These are phyloP conservation scores for Enteromius paludinosus DNA, from an alignment of 2,797 vertebrate genomes.

Conservation along the genomic window DNA sequence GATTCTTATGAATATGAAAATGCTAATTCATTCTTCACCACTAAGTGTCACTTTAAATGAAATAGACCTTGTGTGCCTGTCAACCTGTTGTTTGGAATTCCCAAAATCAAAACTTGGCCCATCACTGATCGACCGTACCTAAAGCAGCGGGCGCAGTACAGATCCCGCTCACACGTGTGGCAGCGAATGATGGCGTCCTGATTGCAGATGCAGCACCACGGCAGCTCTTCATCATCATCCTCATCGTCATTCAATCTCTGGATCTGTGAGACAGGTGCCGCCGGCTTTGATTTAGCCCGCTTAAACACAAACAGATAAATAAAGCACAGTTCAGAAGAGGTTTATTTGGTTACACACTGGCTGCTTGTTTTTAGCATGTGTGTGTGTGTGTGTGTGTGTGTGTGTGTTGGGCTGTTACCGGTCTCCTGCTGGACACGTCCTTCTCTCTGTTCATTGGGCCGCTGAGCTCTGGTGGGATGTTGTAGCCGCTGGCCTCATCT, in stretches of 20 bases:
- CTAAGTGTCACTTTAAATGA: too few species aligned
- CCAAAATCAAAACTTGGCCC: too few species aligned
- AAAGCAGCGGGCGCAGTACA: constrained; percentile 94
- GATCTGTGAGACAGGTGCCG: constrained; percentile 55
- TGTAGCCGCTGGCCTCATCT: constrained; percentile 94
- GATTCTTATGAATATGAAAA: neutral
- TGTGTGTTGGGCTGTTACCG: constrained; percentile 57
- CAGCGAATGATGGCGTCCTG: constrained; percentile 89
- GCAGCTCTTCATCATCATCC: constrained; percentile 85
- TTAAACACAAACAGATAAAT: constrained; percentile 36
- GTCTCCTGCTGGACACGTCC: constrained; percentile 64
- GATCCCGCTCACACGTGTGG: constrained; percentile 88
- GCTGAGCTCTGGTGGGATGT: constrained; percentile 83
- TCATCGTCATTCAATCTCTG: constrained; percentile 60
- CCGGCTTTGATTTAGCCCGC: constrained; percentile 58
- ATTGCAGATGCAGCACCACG: constrained; percentile 98
- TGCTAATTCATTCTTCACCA: too few species aligned
- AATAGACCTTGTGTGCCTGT: too few species aligned
- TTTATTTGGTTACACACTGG: neutral
- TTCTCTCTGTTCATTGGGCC: constrained; percentile 74
- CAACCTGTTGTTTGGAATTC: too few species aligned
- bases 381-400: neutral
- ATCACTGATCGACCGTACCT: constrained; percentile 74
- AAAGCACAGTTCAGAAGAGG: neutral
- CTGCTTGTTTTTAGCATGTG: neutral